Evolutionary conservation across 2,797 vertebrate species (phyloP).

Genomic region (Mionectes olivaceus): DNA sequence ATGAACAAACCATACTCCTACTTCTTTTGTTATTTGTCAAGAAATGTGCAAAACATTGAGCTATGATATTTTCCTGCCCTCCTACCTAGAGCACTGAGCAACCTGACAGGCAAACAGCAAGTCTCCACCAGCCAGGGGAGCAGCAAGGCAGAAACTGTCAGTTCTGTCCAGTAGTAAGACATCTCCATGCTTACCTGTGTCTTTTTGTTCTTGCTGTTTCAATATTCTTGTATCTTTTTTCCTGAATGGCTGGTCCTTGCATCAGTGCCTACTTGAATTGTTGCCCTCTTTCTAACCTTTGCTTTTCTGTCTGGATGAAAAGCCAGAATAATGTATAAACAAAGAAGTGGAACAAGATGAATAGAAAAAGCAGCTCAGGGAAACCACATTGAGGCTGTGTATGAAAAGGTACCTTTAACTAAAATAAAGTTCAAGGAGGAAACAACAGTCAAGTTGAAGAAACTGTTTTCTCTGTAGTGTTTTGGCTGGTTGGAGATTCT

Average conservation of each 20-base stretch:
- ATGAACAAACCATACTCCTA: not conserved
- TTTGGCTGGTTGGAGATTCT: not conserved
- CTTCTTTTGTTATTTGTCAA: not conserved
- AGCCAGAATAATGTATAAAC: not conserved
- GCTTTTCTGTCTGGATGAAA: not conserved
- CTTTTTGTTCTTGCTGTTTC: not conserved
- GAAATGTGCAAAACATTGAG: not conserved
- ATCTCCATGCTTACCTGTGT: not conserved
- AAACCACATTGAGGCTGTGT: not conserved
- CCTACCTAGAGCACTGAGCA: not conserved
- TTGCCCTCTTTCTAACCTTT: not conserved
- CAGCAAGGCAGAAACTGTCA: not conserved
- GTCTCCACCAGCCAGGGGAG: not conserved
- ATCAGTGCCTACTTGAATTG: not conserved
- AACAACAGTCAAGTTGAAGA: not conserved
- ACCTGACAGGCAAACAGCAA: not conserved
- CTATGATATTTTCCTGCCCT: not conserved
- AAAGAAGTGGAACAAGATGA: not conserved
- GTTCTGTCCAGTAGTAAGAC: not conserved
- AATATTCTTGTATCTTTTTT: not conserved
- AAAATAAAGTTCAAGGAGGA: not conserved
- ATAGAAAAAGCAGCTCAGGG: not conserved
- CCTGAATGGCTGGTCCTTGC: not conserved
- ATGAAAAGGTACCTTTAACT: not conserved
- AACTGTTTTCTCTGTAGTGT: not conserved